A percentile compares a stretch with the other conserved stretches of the same genome.
Evolutionary conservation across 2,888 invertebrate genomes (phyloP).

Genomic region (Lithophane ornitopus): DNA sequence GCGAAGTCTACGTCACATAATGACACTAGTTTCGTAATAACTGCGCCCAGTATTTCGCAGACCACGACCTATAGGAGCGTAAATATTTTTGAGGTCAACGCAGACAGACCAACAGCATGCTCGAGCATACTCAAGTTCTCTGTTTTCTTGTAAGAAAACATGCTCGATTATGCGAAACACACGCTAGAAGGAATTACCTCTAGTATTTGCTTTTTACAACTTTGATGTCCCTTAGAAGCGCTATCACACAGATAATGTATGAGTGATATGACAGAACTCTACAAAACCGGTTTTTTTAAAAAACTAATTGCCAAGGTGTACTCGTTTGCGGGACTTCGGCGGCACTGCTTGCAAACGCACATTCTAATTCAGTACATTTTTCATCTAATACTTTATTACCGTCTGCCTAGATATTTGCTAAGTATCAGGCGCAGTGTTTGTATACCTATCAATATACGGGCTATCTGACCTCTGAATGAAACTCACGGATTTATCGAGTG

Average conservation of each 20-base stretch:
- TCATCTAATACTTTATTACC: no score
- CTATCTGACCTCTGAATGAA: slow-evolving; percentile 1
- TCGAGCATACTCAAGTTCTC: not conserved
- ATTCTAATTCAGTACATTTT: not conserved
- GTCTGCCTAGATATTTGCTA: no score
- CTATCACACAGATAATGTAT: no score
- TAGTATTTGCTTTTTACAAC: no score
- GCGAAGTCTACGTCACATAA: slow-evolving; percentile 31
- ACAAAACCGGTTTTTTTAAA: not conserved
- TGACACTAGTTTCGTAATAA: slow-evolving; percentile 42
- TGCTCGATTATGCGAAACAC: not conserved
- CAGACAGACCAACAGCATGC: not conserved
- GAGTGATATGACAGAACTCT: not conserved
- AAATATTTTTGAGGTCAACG: no score
- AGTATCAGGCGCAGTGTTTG: not conserved
- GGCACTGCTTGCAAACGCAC: not conserved
- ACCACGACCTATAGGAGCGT: not conserved
- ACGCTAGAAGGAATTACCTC: not conserved
- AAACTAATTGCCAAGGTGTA: not conserved
- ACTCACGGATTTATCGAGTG: not conserved
- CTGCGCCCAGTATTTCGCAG: slow-evolving; percentile 2
- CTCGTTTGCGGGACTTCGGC: not conserved
- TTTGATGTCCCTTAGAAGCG: no score
- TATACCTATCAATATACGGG: not conserved
- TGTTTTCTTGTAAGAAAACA: not conserved